These are phyloP conservation scores for Poecilia wingei DNA, from an alignment of 2,797 vertebrate genomes.

Conservation along the genomic window DNA sequence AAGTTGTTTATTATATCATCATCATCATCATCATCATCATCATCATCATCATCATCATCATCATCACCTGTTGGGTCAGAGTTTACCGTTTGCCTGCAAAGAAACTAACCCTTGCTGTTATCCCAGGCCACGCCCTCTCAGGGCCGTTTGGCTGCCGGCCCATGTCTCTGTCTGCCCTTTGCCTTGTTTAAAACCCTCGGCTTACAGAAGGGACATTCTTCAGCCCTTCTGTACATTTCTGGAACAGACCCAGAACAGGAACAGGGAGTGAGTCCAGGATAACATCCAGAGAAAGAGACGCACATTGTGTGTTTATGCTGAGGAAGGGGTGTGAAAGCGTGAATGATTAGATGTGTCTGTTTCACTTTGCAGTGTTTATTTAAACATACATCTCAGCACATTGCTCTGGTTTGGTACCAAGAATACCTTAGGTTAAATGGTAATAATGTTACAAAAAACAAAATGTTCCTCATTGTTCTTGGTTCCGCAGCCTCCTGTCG, in stretches of 20 bases:
- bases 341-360: slow-evolving; percentile 33
- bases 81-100: slow-evolving; percentile 48
- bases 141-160: slow-evolving; percentile 38
- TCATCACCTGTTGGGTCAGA: slow-evolving; percentile 36
- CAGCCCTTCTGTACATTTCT: slow-evolving; percentile 76
- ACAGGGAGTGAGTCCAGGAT: slow-evolving; percentile 69
- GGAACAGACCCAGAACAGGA: slow-evolving; percentile 58
- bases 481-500: slow-evolving; percentile 72
- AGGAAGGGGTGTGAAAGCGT: slow-evolving; percentile 45
- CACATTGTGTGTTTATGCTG: slow-evolving; percentile 39
- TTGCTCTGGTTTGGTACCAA: neutral
- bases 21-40: slow-evolving; percentile 19
- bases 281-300: slow-evolving; percentile 53
- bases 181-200: slow-evolving; percentile 65
- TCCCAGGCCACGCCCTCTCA: slow-evolving; percentile 22
- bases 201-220: slow-evolving; percentile 75
- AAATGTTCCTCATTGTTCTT: neutral
- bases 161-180: slow-evolving; percentile 61
- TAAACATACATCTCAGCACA: slow-evolving; percentile 8
- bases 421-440: neutral
- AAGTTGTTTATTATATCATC: neutral
- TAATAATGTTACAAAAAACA: neutral
- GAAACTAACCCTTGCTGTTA: slow-evolving; percentile 30
- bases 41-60: slow-evolving; percentile 36
- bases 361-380: slow-evolving; percentile 28